Evolutionary conservation across 2,888 invertebrate species (phyloP).

Genomic region (Clistopyga incitator): DNA sequence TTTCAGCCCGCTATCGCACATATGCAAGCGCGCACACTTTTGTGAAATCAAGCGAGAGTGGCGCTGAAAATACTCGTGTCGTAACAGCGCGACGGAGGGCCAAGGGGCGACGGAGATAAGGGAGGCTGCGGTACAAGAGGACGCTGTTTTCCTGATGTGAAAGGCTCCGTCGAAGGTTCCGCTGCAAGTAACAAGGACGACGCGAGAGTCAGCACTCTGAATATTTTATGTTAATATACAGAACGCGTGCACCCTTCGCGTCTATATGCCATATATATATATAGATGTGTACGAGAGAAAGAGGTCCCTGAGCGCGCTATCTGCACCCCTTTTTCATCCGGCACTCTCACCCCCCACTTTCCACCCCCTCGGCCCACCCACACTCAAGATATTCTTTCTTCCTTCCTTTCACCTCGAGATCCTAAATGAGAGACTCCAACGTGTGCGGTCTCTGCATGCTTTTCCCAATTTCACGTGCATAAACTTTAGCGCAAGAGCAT

Average conservation of each 20-base stretch:
- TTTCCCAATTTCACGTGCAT: slow-evolving; percentile 34
- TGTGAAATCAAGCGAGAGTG: slow-evolving; percentile 51
- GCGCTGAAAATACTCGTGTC: slow-evolving; percentile 45
- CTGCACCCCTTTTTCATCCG: slow-evolving; percentile 30
- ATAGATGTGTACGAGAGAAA: slow-evolving; percentile 11
- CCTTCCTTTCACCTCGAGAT: slow-evolving; percentile 32
- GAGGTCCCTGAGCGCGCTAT: slow-evolving; percentile 15
- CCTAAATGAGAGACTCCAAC: slow-evolving; percentile 36
- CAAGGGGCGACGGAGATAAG: slow-evolving; percentile 1
- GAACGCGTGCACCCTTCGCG: slow-evolving; percentile 44
- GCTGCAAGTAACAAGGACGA: slow-evolving; percentile 58
- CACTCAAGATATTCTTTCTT: slow-evolving; percentile 24
- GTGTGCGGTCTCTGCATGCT: slow-evolving; percentile 26
- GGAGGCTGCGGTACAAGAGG: slow-evolving; percentile 14
- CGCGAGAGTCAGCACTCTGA: slow-evolving; percentile 61
- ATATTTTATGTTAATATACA: slow-evolving; percentile 65
- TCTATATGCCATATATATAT: slow-evolving; percentile 28
- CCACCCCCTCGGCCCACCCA: not conserved
- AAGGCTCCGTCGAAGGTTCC: slow-evolving; percentile 56
- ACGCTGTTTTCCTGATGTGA: slow-evolving; percentile 50
- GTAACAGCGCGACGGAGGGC: slow-evolving; percentile 31
- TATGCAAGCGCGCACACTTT: slow-evolving; percentile 21
- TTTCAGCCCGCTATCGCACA: slow-evolving; percentile 27
- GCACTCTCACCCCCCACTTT: not conserved
- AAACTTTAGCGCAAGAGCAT: slow-evolving; percentile 20